These are phyloP conservation scores for Orthosia incerta DNA, from an alignment of 2,888 invertebrate genomes.

Conservation along the genomic window DNA sequence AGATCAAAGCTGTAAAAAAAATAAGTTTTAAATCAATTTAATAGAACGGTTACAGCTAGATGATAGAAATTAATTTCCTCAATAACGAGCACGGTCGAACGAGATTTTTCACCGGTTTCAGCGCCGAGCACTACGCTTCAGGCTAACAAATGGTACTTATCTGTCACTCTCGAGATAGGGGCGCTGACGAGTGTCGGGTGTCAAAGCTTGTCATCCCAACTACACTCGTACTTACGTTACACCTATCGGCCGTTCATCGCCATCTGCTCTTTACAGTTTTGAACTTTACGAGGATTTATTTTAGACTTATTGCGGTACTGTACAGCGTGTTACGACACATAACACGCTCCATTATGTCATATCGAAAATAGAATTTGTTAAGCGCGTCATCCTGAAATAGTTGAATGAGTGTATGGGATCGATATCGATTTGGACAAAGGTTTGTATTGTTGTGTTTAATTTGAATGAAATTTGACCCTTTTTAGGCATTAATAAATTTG, in stretches of 20 bases:
- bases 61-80: conserved; percentile 66
- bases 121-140: conserved; percentile 69
- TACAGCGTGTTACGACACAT: conserved; percentile 68
- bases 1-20: conserved; percentile 39
- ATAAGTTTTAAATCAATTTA: conserved; percentile 43
- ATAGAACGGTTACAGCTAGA: conserved; percentile 48
- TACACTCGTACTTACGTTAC: conserved; percentile 66
- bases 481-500: neutral
- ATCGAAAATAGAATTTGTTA: conserved; percentile 60
- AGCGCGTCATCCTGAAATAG: conserved; percentile 26
- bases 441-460: conserved; percentile 19
- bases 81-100: conserved; percentile 57
- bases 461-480: neutral
- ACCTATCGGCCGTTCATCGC: conserved; percentile 63
- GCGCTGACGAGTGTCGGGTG: conserved; percentile 80
- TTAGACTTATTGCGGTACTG: conserved; percentile 66
- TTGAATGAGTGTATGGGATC: conserved; percentile 21
- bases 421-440: conserved; percentile 37
- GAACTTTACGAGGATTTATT: conserved; percentile 74
- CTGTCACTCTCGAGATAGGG: conserved; percentile 81
- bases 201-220: conserved; percentile 81
- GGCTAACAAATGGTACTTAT: conserved; percentile 83
- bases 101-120: conserved; percentile 71
- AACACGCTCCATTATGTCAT: conserved; percentile 70
- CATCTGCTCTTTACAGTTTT: conserved; percentile 67